Evolutionary conservation across 2,888 invertebrate species (phyloP), one percentile per base, ranked within the genome.

Genomic region (Lasioglossum villosulum): DNA sequence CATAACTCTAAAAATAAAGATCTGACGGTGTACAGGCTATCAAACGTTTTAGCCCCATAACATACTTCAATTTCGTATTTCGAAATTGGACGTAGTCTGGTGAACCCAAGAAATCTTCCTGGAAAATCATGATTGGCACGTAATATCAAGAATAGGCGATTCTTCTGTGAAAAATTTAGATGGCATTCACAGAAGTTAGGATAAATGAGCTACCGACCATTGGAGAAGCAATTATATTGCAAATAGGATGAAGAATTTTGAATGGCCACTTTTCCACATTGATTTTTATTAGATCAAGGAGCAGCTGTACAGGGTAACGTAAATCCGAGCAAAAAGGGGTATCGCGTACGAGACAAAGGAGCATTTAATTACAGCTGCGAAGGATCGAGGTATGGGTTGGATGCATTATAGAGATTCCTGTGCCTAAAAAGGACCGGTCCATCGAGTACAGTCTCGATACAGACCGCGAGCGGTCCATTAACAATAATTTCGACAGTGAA

Each of bases 401-500:
- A 77, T 72, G 79, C 83, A 81, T 89, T 90, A 84, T 77, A 84
- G 79, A 68, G 75, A 81, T 88, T 89, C 86, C 75, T 45, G 34
- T 42, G 12, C 30, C 39, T 73, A 27, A 81, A 79, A 75, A 81
- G 80, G 78, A 83, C 82, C 80, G 82, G 86, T 83, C 72, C n/a
- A 75, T 16, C 76, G 80, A 77, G 72, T 85, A 86, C 73, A 82
- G 48, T 48, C 76, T 78, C 79, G 86, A 82, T 79, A 78, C 84
- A 82, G 81, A 86, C 84, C 72, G 79, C 52, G 86, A 82, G 71
- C 75, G 84, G 83, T 75, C 86, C 82, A 90, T 90, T 89, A 90
- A 90, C 86, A 89, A 88, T 90, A 90, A 89, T 90, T 90, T 90
- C 81, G 89, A 80, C 77, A 63, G 82, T 78, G 89, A 85, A 82